phyloP scores from a whole-genome alignment of 2,797 vertebrate species.

The Heterohyrax brucei region DNA sequence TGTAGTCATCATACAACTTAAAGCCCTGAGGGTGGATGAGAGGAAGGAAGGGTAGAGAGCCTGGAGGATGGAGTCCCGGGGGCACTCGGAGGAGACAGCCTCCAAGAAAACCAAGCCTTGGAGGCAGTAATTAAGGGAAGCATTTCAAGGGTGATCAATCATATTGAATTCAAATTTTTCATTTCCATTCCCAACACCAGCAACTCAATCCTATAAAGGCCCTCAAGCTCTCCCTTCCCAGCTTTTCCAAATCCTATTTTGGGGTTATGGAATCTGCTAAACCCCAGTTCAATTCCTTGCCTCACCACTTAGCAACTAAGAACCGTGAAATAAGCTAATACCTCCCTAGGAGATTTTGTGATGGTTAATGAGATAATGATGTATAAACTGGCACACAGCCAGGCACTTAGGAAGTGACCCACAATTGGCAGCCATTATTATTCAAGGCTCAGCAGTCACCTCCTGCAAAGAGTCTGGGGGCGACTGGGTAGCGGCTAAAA shows the following conservation, averaged over 20 bases:
- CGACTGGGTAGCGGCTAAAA: accelerated
- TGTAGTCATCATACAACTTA: background rate
- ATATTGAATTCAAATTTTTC: background rate
- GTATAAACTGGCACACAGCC: conserved; percentile 18
- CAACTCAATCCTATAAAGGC: background rate
- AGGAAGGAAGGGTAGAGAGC: background rate
- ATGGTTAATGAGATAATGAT: conserved; percentile 36
- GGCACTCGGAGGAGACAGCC: background rate
- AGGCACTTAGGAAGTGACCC: conserved; percentile 42
- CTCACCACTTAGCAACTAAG: conserved; percentile 42
- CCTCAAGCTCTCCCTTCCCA: background rate
- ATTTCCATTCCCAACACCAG: background rate
- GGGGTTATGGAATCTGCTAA: background rate
- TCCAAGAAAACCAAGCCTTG: background rate
- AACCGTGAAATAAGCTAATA: conserved; percentile 51
- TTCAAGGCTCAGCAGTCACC: conserved; percentile 63
- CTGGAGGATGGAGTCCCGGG: background rate
- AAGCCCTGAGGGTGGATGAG: background rate
- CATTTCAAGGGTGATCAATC: background rate
- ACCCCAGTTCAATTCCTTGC: background rate
- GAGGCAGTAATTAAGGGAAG: background rate
- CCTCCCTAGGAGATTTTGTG: conserved; percentile 43
- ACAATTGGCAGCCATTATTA: conserved; percentile 64
- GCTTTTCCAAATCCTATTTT: conserved; percentile 57
- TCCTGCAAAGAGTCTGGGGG: background rate